These are phyloP conservation scores for Menura novaehollandiae DNA, from an alignment of 2,113 vertebrate genomes.

Conservation along the genomic window DNA sequence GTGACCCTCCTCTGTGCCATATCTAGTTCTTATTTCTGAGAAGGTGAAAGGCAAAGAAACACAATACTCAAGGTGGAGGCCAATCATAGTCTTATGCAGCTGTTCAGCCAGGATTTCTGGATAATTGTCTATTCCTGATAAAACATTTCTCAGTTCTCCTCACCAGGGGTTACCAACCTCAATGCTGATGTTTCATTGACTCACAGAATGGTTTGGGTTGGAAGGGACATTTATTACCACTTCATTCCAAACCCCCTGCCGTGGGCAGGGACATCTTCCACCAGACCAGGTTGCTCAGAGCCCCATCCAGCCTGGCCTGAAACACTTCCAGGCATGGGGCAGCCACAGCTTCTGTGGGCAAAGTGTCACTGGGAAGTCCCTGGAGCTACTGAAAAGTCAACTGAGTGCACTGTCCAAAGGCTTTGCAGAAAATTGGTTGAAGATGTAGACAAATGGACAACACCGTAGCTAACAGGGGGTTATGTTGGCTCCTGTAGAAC, in stretches of 20 bases:
- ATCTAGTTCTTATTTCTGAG: not conserved
- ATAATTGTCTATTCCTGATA: not conserved
- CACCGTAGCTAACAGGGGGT: not conserved
- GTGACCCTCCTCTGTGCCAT: not conserved
- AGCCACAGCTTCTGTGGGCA: not conserved
- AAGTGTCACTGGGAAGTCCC: not conserved
- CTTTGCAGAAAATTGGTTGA: not conserved
- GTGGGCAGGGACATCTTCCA: not conserved
- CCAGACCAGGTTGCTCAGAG: not conserved
- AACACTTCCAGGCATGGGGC: not conserved
- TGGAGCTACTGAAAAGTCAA: not conserved
- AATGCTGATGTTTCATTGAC: not conserved
- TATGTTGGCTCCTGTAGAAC: not conserved
- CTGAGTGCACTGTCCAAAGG: not conserved
- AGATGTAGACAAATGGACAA: conserved; percentile 16
- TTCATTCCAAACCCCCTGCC: not conserved
- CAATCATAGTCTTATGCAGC: not conserved
- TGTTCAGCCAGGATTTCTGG: not conserved
- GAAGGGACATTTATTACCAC: not conserved
- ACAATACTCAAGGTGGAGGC: not conserved
- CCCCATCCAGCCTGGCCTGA: not conserved
- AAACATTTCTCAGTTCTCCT: not conserved
- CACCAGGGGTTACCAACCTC: not conserved
- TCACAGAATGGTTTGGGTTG: not conserved
- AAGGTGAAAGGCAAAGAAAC: not conserved